Conservation (phyloP, 2,888 invertebrate species). For the Amphimallon solstitiale region DNA sequence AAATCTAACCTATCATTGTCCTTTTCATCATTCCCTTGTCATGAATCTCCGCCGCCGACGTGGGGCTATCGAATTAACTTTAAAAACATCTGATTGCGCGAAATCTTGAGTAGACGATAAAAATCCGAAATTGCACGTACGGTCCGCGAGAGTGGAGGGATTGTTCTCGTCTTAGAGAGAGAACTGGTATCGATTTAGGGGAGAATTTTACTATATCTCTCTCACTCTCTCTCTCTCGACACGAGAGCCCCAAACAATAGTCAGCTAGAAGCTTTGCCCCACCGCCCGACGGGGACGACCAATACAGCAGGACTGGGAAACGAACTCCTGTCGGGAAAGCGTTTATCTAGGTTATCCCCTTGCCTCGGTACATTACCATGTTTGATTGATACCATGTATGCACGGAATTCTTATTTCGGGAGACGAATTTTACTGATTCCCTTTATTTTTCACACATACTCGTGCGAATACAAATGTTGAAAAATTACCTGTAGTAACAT, state of each 20-base stretch:
- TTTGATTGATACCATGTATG: conserved; percentile 26
- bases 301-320: conserved; percentile 4
- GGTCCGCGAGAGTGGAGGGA: conserved; percentile 4
- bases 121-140: conserved; percentile 25
- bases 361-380: conserved; percentile 18
- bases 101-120: conserved; percentile 17
- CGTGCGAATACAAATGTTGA: too few relatives aligned
- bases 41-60: not conserved
- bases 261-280: conserved; percentile 9
- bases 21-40: not conserved
- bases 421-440: not conserved
- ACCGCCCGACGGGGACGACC: not conserved
- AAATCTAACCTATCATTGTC: too few relatives aligned
- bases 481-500: too few relatives aligned
- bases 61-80: conserved; percentile 11
- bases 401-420: not conserved
- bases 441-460: not conserved
- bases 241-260: conserved; percentile 8
- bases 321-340: conserved; percentile 26
- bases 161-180: conserved; percentile 10
- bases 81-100: conserved; percentile 24
- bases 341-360: conserved; percentile 31
- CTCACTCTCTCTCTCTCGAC: not conserved
- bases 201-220: not conserved
- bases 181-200: conserved; percentile 14